Evolutionary conservation across 2,113 vertebrate species (phyloP), one percentile per base, ranked within the genome.

Genomic region (Strix uralensis): DNA sequence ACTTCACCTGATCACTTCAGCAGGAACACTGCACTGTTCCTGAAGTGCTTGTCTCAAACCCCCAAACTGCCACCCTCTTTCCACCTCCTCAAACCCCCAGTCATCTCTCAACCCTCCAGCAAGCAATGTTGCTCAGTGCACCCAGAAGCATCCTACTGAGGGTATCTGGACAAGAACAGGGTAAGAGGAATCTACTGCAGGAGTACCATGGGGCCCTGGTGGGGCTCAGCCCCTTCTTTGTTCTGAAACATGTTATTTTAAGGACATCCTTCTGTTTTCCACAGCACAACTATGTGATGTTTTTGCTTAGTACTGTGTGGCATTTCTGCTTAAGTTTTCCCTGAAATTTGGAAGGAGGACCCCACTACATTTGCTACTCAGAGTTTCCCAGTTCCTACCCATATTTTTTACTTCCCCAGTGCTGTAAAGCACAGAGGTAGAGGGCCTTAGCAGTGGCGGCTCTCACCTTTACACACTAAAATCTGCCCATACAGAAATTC

Each of bases 211-310:
- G 57, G 36, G 22, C 10, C 10, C n/a, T 51, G 15, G 8, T 27
- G 23, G 52, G 34, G 15, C 19, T 75, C 15, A 71, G 69, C 29
- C 51, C 29, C 38, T 75, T 36, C 49, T 69, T 75, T 71, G 7
- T 21, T 71, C 62, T 66, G 32, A 40, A 59, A 44, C 27, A 44
- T 13, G 7, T 14, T 23, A 63, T 83, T 78, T 90, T 79, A 44
- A 94, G 19, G 55, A 47, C 34, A 70, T 25, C 9, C 11, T n/a
- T 54, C 38, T 58, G 30, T 8, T 80, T 70, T 14, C 18, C 49
- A 46, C 19, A 54, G 38, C 1, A 1, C 11, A 66, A 81, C 30
- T 49, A 29, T 2, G 0, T 75, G n/a, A 52, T 61, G 36, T 1
- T 74, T 79, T 83, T 83, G 61, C 30, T 90, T 54, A 62, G 49